Conservation (phyloP, 2,797 vertebrate genomes). For the Urosaurus nigricauda region DNA sequence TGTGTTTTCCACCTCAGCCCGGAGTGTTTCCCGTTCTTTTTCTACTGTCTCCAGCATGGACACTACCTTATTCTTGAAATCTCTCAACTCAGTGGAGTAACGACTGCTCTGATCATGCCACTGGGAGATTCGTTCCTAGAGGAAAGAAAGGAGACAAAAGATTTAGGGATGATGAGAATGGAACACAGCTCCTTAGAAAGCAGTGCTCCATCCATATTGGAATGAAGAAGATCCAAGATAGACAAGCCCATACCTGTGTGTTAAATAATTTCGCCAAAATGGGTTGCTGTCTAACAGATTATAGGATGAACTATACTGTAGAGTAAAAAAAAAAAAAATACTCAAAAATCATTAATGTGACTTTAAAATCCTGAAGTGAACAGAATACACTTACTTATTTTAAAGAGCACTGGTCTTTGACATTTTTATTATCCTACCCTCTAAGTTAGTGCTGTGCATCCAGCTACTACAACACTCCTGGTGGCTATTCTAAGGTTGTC, state of each 20-base stretch:
- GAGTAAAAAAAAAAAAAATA: background rate
- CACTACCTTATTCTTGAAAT: conserved; percentile 91
- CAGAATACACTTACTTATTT: background rate
- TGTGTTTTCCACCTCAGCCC: conserved; percentile 83
- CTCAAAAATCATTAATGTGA: background rate
- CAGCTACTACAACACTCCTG: background rate
- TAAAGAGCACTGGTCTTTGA: background rate
- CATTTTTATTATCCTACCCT: background rate
- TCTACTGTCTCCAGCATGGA: conserved; percentile 84
- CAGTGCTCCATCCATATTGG: background rate
- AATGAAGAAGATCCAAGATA: background rate
- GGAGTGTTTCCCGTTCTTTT: conserved; percentile 84
- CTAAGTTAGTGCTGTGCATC: background rate
- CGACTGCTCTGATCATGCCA: conserved; percentile 92
- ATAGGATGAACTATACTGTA: background rate
- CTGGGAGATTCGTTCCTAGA: conserved; percentile 90
- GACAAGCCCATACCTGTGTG: conserved; percentile 10
- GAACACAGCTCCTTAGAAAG: background rate
- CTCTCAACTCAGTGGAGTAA: conserved; percentile 88
- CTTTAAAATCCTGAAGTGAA: conserved; percentile 20
- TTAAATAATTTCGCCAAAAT: background rate
- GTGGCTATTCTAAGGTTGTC: background rate
- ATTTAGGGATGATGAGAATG: background rate
- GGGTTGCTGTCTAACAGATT: background rate
- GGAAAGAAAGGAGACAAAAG: background rate